Evolutionary conservation across 2,113 vertebrate species (phyloP).

Genomic region (Protobothrops mucrosquamatus): DNA sequence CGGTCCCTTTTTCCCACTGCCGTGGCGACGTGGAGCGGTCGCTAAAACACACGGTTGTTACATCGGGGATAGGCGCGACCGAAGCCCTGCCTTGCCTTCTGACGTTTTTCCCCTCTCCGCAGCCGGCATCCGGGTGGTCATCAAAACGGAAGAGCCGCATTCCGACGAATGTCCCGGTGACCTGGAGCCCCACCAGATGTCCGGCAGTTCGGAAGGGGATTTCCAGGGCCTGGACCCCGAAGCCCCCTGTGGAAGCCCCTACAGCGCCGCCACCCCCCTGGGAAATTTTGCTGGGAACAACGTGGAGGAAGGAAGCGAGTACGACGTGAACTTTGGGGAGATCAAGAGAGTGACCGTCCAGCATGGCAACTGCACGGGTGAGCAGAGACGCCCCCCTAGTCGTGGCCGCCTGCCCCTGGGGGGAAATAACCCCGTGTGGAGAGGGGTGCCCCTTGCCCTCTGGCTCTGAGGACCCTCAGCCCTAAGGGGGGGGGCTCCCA

Average conservation of each 20-base stretch:
- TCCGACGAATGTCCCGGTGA: conserved; percentile 60
- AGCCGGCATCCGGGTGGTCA: conserved; percentile 67
- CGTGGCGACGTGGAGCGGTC: rapidly evolving
- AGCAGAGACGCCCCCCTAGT: neutral
- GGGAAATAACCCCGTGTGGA: too few relatives aligned
- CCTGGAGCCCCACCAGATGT: conserved; percentile 59
- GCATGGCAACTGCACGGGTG: conserved; percentile 50
- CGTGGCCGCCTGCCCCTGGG: neutral
- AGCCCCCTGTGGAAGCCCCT: conserved; percentile 54
- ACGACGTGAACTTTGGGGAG: conserved; percentile 44
- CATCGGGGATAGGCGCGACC: too few relatives aligned
- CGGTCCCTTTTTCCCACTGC: neutral
- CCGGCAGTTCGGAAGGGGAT: conserved; percentile 54
- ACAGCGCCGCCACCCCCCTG: conserved; percentile 37
- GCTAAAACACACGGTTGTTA: too few relatives aligned
- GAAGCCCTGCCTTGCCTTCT: too few relatives aligned
- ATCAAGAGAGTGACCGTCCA: conserved; percentile 67
- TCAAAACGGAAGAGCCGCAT: conserved; percentile 65
- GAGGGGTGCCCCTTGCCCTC: too few relatives aligned
- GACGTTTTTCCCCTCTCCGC: neutral
- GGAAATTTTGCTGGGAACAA: conserved; percentile 52
- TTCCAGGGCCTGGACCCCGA: conserved; percentile 58
- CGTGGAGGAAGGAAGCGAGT: conserved; percentile 44
- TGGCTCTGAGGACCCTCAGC: too few relatives aligned
- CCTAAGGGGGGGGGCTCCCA: too few relatives aligned